These are phyloP conservation scores for Papilio glaucus DNA, from an alignment of 1,140 invertebrate species.

Conservation along the genomic window DNA sequence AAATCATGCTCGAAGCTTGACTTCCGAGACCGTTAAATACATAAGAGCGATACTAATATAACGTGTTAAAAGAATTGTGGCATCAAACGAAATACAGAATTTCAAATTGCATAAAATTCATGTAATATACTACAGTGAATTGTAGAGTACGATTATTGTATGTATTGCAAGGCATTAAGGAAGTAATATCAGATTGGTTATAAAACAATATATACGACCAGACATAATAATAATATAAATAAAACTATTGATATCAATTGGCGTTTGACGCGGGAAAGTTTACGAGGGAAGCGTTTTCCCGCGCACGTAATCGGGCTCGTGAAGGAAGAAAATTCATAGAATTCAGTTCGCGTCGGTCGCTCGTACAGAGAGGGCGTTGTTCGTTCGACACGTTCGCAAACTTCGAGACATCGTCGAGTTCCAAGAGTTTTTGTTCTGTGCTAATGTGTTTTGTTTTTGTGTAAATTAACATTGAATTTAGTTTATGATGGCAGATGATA, in stretches of 20 bases:
- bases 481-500: slow-evolving; percentile 30
- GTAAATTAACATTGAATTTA: neutral
- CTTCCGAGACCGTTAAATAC: too few relatives aligned
- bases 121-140: too few relatives aligned
- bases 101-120: too few relatives aligned
- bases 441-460: neutral
- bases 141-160: neutral
- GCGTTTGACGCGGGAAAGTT: slow-evolving; percentile 13
- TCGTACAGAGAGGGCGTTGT: slow-evolving; percentile 42
- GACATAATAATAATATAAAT: slow-evolving; percentile 13
- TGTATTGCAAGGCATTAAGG: neutral
- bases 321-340: neutral
- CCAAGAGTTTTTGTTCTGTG: slow-evolving; percentile 19
- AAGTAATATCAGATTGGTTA: slow-evolving; percentile 11
- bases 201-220: slow-evolving; percentile 13
- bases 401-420: slow-evolving; percentile 35
- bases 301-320: neutral
- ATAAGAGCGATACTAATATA: too few relatives aligned
- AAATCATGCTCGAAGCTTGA: too few relatives aligned
- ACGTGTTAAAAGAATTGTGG: too few relatives aligned
- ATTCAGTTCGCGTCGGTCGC: slow-evolving; percentile 39
- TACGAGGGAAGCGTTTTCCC: slow-evolving; percentile 32
- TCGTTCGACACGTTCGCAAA: slow-evolving; percentile 36
- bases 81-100: too few relatives aligned
- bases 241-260: slow-evolving; percentile 16